Evolutionary conservation across 1,140 invertebrate genomes (phyloP), one percentile per base, ranked within the genome.

Genomic region (Agraylea sexmaculata): DNA sequence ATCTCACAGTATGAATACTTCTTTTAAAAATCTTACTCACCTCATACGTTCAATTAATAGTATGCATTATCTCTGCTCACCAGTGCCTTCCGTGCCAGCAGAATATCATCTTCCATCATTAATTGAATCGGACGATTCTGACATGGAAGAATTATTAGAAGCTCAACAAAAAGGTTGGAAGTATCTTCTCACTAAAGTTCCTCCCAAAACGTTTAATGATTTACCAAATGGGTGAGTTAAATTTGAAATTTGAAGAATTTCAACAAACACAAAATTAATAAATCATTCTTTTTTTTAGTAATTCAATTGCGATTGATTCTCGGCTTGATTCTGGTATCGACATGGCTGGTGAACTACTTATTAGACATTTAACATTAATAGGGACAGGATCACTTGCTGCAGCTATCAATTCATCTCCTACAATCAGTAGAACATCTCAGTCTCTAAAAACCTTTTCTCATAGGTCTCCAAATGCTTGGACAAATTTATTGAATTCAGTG

Each of bases 271-370:
- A 56, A 37, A 58, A 53, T 28, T 55, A 53, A 4, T 53, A 58
- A 8, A 59, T 58, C 34, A 55, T 55, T 42, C 50, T 54, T 41
- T 59, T 56, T 46, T 64, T 59, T 39, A 71, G 66, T 2, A 69
- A 79, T 40, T 84, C 81, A 3, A 69, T 74, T 46, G 80, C 82
- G 1, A 66, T 83, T 53, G 86, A 90, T 62, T 71, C 80, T 7
- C 73, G 86, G 30, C 57, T 88, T 20, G 83, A 88, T 53, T 74
- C 75, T 47, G 80, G 80, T 1, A 68, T 84, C 1, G 80, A 86
- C 50, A 69, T 73, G 18, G 71, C 74, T 25, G 71, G 79, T 13
- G 85, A 88, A 62, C 74, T 83, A 2, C 64, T 71, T 28, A 59
- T 87, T 15, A 71, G 80, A 30, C 75, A 78, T 49, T 60, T 83